Conservation (phyloP, 2,797 vertebrate genomes). For the Euthynnus affinis region DNA sequence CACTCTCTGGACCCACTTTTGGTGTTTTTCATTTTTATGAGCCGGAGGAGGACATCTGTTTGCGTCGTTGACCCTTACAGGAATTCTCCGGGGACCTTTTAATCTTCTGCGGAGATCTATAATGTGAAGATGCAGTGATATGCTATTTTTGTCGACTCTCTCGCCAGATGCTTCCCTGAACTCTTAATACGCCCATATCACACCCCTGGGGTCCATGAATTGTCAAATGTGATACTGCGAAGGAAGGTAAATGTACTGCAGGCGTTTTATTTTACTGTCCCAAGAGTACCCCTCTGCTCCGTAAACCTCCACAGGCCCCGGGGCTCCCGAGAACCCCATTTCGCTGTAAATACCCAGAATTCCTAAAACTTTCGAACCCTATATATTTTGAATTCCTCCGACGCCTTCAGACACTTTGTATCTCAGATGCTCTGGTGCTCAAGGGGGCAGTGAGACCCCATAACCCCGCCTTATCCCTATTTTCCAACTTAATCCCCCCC, state of each 20-base stretch:
- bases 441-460: constrained; percentile 52
- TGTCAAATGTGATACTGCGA: constrained; percentile 58
- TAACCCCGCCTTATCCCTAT: constrained; percentile 35
- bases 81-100: constrained; percentile 55
- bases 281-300: constrained; percentile 43
- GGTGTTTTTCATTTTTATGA: constrained; percentile 70
- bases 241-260: constrained; percentile 71
- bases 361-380: constrained; percentile 64
- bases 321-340: constrained; percentile 37
- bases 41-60: constrained; percentile 75
- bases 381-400: constrained; percentile 72
- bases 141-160: constrained; percentile 74
- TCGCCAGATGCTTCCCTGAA: constrained; percentile 70
- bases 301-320: constrained; percentile 46
- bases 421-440: constrained; percentile 58
- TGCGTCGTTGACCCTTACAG: constrained; percentile 60
- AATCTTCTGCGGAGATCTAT: constrained; percentile 68
- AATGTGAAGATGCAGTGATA: constrained; percentile 57
- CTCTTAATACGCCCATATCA: constrained; percentile 54
- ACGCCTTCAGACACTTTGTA: constrained; percentile 54
- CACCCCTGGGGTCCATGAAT: constrained; percentile 72
- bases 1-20: constrained; percentile 46
- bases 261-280: constrained; percentile 68
- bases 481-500: constrained; percentile 25
- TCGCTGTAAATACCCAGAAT: constrained; percentile 68